Conservation (phyloP, 2,797 vertebrate species). For the Diglossa cyanea region DNA sequence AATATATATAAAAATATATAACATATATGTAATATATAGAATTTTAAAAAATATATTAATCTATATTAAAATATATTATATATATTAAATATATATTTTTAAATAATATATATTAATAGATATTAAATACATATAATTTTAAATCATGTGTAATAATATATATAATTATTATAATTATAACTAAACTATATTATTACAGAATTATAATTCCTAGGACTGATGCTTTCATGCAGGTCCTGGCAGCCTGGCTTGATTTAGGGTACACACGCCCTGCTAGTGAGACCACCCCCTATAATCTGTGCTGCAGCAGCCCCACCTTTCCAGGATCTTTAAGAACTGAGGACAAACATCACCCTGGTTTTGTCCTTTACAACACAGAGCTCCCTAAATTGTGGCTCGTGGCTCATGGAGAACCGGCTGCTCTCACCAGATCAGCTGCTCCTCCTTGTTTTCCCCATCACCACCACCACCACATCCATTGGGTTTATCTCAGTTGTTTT, state of each 20-base stretch:
- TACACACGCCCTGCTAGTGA: background rate
- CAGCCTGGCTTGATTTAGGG: background rate
- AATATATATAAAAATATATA: too few relatives aligned
- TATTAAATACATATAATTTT: too few relatives aligned
- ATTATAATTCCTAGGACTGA: background rate
- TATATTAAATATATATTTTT: too few relatives aligned
- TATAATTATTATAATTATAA: too few relatives aligned
- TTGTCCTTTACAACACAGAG: background rate
- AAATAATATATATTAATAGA: too few relatives aligned
- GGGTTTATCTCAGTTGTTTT: background rate
- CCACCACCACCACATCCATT: background rate
- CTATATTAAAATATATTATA: too few relatives aligned
- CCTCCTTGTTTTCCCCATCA: background rate
- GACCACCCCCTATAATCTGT: background rate
- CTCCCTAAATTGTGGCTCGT: background rate
- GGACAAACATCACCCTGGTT: background rate
- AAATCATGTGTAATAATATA: too few relatives aligned
- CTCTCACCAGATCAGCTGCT: background rate
- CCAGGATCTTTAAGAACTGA: accelerated
- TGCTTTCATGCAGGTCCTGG: background rate
- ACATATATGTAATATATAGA: background rate
- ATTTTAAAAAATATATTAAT: too few relatives aligned
- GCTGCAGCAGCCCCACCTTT: background rate
- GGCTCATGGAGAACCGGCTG: background rate
- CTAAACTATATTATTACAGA: too few relatives aligned